A percentile compares a stretch with the other conserved stretches of the same genome.
Evolutionary conservation across 37 sponge, comb jelly and placozoan species (phyloP).

Genomic region (Hexactinellida sp.): DNA sequence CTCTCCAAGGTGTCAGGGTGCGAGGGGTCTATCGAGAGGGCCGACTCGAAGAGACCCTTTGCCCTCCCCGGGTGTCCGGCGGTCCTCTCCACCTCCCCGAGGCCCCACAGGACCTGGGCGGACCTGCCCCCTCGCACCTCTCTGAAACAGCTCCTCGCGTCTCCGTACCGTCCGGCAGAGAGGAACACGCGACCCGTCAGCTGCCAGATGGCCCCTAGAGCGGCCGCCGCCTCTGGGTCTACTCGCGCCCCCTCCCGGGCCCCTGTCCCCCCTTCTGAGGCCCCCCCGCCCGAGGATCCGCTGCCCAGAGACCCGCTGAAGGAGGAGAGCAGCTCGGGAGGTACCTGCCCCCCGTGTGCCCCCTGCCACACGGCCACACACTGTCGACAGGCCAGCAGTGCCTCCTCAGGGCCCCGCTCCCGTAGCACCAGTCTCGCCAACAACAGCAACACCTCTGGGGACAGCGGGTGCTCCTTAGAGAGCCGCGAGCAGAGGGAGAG

Average conservation of each 20-base stretch:
- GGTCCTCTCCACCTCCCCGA: not conserved
- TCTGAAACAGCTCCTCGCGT: not conserved
- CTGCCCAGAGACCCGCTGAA: not conserved
- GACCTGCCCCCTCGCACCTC: not conserved
- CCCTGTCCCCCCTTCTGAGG: not conserved
- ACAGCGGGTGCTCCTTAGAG: not conserved
- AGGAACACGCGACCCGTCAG: not conserved
- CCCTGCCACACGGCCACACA: not conserved
- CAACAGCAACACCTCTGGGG: not conserved
- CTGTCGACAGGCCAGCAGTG: not conserved
- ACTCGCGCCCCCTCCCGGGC: not conserved
- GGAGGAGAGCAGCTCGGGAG: not conserved
- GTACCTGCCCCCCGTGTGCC: not conserved
- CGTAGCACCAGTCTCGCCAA: not conserved
- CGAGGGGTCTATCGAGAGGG: not conserved
- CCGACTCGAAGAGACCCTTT: not conserved
- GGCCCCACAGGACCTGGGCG: not conserved
- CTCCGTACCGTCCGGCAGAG: not conserved
- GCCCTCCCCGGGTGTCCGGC: not conserved
- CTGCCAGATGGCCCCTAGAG: not conserved
- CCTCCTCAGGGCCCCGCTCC: not conserved
- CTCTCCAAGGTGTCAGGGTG: not conserved
- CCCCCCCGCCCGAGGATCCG: not conserved
- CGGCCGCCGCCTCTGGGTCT: not conserved
- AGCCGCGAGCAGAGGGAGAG: not conserved